Percentiles rank a stretch among this genome's conserved stretches.
Conservation (phyloP, 2,888 invertebrate species). For the Agrypnus murinus region DNA sequence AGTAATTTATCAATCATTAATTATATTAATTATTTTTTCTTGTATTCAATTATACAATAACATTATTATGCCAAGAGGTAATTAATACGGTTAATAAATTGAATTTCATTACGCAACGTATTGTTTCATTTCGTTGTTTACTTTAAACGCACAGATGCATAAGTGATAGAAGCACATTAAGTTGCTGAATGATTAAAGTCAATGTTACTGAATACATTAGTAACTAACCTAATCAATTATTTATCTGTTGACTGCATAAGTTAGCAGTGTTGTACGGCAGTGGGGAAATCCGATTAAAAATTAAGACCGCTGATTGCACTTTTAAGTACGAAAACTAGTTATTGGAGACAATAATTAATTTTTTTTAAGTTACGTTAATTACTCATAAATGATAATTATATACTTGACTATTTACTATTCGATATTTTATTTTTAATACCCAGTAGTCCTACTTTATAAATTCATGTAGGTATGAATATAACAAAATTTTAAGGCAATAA, state of each 20-base stretch:
- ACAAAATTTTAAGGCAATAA: not conserved
- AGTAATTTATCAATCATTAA: slow-evolving; percentile 14
- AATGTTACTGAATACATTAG: slow-evolving; percentile 12
- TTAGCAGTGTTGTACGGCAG: not conserved
- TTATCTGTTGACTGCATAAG: not conserved
- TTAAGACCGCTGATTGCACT: too few species aligned
- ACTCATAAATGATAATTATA: slow-evolving; percentile 11
- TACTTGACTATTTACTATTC: not conserved
- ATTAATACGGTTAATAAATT: slow-evolving; percentile 13
- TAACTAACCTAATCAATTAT: not conserved
- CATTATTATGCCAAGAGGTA: not conserved
- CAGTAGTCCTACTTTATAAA: slow-evolving; percentile 10
- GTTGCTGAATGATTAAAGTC: not conserved
- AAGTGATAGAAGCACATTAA: not conserved
- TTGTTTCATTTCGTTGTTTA: slow-evolving; percentile 11
- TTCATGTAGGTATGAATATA: not conserved
- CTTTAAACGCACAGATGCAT: slow-evolving; percentile 4
- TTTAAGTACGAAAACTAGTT: too few species aligned
- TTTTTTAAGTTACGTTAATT: not conserved
- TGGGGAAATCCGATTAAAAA: not conserved
- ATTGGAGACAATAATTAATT: too few species aligned
- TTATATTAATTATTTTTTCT: slow-evolving; percentile 15
- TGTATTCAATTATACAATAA: slow-evolving; percentile 2
- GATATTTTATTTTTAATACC: not conserved
- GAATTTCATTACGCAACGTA: slow-evolving; percentile 5